Base-by-base conservation (phyloP, 2,888 invertebrate genomes). In the Rotaria sp. region DNA sequence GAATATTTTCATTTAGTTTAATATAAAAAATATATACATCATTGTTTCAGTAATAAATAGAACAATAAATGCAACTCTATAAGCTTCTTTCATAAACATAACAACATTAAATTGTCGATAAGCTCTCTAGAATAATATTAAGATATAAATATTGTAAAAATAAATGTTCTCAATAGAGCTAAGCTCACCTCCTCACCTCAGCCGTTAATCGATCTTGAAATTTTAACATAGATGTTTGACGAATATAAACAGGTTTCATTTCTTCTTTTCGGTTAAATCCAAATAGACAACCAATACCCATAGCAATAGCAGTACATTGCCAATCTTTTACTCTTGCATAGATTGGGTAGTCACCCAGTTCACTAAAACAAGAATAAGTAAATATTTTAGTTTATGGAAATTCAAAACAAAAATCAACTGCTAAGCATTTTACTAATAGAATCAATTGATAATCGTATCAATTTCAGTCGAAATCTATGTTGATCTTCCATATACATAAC, bases 171-270 rank as follows among this genome's bases (percentile, higher is more conserved):
- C 2, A 21, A 45, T 45, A 45, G 80, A 45, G n/a, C 45, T n/a
- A 45, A n/a, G 80, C 45, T 80, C 45, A 45, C 41, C 80, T 80
- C 45, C 80, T 80, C 45, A 80, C 80, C 45, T 80, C 80, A 45
- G 80, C 80, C 45, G 80, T 80, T 26, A 80, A 15, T 38, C 80
- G 41, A 80, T 80, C 80, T 80, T 80, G 80, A 80, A 80, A 80
- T 45, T 80, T 80, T 80, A 80, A 45, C 45, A 80, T 45, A 4
- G 80, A 80, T 10, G 80, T 80, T n/a, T 80, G 80, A 11, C 80
- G 41, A 80, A 80, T 15, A 45, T 80, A 80, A 11, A 80, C 80
- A 45, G 80, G 80, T 13, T 45, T 80, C 80, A 80, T 80, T 45
- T 80, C 80, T 80, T 45, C 45, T 45, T 45, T 41, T 26, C 80